Evolutionary conservation across 2,888 invertebrate species (phyloP).

Genomic region (Danaus chrysippus): DNA sequence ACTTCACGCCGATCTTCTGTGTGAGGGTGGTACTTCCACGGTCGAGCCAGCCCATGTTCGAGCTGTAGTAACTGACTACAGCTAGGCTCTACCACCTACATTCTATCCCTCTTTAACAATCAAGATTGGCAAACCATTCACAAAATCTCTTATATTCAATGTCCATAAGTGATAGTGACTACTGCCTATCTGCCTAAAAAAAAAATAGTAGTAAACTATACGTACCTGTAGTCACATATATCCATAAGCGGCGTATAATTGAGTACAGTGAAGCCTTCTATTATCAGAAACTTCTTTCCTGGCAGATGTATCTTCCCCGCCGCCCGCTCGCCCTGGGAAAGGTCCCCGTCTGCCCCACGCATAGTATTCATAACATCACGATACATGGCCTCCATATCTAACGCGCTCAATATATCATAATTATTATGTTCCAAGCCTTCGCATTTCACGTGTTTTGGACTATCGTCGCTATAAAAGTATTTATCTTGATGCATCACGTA

Average conservation of each 20-base stretch:
- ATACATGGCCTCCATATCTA: slow-evolving; percentile 86
- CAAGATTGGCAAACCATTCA: no score
- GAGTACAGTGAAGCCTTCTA: slow-evolving; percentile 89
- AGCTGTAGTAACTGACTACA: no score
- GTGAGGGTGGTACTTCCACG: no score
- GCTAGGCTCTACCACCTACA: no score
- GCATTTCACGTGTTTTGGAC: slow-evolving; percentile 81
- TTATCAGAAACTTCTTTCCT: slow-evolving; percentile 78
- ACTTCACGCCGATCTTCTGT: no score
- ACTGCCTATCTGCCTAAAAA: no score
- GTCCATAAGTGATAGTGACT: no score
- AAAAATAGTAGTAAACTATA: no score
- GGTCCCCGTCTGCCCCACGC: slow-evolving; percentile 37
- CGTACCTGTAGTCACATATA: slow-evolving; percentile 83
- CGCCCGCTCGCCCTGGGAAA: slow-evolving; percentile 23
- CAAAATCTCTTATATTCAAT: no score
- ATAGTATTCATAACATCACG: slow-evolving; percentile 75
- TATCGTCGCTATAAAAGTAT: slow-evolving; percentile 84
- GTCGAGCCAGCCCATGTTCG: no score
- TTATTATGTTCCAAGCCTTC: slow-evolving; percentile 85
- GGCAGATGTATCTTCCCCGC: slow-evolving; percentile 29
- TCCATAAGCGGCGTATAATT: slow-evolving; percentile 83
- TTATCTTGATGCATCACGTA: slow-evolving; percentile 85
- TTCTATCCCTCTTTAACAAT: no score
- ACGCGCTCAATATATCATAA: slow-evolving; percentile 84